These are phyloP conservation scores for Trematomus bernacchii DNA, from an alignment of 2,797 vertebrate species.

Conservation along the genomic window DNA sequence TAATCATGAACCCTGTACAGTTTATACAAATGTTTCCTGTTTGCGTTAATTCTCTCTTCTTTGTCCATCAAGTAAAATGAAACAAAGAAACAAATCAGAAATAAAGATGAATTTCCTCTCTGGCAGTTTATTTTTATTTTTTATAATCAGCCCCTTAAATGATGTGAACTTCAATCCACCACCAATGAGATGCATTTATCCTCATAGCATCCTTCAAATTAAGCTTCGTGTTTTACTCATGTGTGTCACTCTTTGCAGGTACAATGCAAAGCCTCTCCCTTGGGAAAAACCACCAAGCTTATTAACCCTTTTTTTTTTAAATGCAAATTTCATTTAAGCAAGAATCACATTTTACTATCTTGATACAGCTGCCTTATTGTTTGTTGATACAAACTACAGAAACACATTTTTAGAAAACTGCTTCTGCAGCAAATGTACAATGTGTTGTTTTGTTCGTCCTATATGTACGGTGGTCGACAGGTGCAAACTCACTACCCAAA, in stretches of 20 bases:
- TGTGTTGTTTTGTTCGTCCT: no score
- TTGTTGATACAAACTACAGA: neutral
- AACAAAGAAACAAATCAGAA: neutral
- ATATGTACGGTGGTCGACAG: neutral
- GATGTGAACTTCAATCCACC: slow-evolving; percentile 1
- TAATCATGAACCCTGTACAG: no score
- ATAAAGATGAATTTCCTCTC: no score
- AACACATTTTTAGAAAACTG: neutral
- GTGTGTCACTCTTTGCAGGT: neutral
- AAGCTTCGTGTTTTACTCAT: slow-evolving; percentile 8
- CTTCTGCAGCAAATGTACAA: no score
- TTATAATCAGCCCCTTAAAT: slow-evolving; percentile 2
- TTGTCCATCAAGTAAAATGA: neutral
- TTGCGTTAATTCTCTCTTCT: neutral
- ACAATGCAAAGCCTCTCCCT: neutral
- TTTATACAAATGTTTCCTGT: no score
- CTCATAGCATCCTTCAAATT: slow-evolving; percentile 6
- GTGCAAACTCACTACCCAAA: no score
- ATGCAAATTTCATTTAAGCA: neutral
- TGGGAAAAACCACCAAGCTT: neutral
- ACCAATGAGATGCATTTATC: neutral
- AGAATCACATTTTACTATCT: neutral
- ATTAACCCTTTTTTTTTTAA: neutral
- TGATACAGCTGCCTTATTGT: neutral
- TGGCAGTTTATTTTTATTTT: neutral